Evolutionary conservation across 2,113 vertebrate genomes (phyloP).

Genomic region (Catagonus wagneri): DNA sequence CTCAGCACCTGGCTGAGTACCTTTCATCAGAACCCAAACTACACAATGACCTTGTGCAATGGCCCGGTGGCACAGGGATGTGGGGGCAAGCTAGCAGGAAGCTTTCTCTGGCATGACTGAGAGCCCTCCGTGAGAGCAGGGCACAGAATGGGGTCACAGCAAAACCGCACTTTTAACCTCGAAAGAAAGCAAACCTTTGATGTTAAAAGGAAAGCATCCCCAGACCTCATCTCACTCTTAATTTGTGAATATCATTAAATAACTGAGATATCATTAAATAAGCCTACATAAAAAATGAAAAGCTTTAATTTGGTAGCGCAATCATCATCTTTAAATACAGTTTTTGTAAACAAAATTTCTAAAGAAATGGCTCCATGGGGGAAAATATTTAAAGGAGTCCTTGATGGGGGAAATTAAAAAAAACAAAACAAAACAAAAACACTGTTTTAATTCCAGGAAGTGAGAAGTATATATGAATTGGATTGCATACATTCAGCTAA

Average conservation of each 20-base stretch:
- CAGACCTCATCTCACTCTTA: background rate
- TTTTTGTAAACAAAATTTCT: slow-evolving; percentile 17
- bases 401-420: background rate
- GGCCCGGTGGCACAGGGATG: background rate
- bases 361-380: background rate
- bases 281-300: background rate
- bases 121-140: background rate
- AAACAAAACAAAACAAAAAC: background rate
- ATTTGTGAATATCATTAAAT: background rate
- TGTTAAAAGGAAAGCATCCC: background rate
- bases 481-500: background rate
- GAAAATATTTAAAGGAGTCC: background rate
- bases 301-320: background rate
- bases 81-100: background rate
- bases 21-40: slow-evolving; percentile 5
- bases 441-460: background rate
- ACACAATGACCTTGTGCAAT: background rate
- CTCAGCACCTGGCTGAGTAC: background rate
- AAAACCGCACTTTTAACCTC: background rate
- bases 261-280: background rate
- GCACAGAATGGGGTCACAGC: background rate
- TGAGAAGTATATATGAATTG: background rate
- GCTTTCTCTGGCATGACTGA: background rate
- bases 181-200: slow-evolving; percentile 14
- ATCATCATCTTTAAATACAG: background rate